A percentile compares a stretch with the other conserved stretches of the same genome.
Conservation (phyloP, 2,888 invertebrate species). For the Apodemia mormo region DNA sequence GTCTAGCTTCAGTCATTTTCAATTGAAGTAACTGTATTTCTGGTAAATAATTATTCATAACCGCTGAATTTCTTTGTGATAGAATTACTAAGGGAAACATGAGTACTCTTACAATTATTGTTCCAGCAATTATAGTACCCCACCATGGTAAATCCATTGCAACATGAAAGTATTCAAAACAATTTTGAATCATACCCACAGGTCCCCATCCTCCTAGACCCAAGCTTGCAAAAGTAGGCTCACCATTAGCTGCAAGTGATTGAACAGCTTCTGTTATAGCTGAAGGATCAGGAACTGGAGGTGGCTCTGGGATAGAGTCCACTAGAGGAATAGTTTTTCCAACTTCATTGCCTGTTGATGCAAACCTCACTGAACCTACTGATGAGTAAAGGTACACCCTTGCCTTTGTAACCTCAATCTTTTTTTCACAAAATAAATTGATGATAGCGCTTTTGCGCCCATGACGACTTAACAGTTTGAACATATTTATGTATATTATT, state of each 20-base stretch:
- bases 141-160: constrained; percentile 95
- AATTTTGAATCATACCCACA: constrained; percentile 89
- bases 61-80: constrained; percentile 89
- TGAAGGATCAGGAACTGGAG: constrained; percentile 67
- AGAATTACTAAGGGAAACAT: constrained; percentile 94
- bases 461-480: constrained; percentile 67
- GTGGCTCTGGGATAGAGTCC: constrained; percentile 72
- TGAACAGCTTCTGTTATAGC: constrained; percentile 61
- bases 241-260: constrained; percentile 81
- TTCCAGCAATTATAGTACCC: constrained; percentile 91
- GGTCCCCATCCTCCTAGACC: constrained; percentile 93
- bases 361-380: constrained; percentile 60
- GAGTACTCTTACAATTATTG: constrained; percentile 86
- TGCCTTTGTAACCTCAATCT: constrained; percentile 75
- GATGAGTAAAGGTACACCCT: constrained; percentile 69
- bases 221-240: constrained; percentile 89
- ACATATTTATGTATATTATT: constrained; percentile 51
- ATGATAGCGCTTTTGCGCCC: constrained; percentile 64
- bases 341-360: constrained; percentile 56
- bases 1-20: constrained; percentile 93
- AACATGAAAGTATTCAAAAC: constrained; percentile 92
- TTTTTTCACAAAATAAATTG: constrained; percentile 65
- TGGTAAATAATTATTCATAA: constrained; percentile 93
- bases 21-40: constrained; percentile 90
- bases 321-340: constrained; percentile 52